A percentile compares a stretch with the other conserved stretches of the same genome.
Evolutionary conservation across 2,797 vertebrate species (phyloP).

Genomic region (Enteromius unitaeniatus): DNA sequence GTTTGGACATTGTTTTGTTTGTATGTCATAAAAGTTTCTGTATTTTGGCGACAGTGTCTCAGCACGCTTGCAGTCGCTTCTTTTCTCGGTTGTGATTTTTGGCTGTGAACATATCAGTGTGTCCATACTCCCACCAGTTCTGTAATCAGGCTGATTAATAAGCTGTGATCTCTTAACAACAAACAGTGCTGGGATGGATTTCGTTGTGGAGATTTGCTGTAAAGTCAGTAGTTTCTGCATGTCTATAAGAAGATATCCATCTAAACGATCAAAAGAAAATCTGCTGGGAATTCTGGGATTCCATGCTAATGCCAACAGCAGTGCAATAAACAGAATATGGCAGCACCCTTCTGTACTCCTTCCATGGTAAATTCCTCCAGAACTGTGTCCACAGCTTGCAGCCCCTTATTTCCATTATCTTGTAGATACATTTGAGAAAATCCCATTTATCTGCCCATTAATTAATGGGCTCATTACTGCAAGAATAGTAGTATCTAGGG

Average conservation of each 20-base stretch:
- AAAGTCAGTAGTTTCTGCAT: conserved; percentile 3
- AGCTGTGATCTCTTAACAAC: conserved; percentile 44
- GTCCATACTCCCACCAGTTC: conserved; percentile 25
- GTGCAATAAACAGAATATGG: background rate
- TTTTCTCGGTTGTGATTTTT: conserved; percentile 23
- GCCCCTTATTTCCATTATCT: conserved; percentile 46
- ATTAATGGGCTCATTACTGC: conserved; percentile 56
- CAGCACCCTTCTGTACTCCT: background rate
- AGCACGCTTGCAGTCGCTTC: conserved; percentile 1
- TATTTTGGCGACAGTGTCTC: background rate
- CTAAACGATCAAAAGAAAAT: background rate
- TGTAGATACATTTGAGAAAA: conserved; percentile 62
- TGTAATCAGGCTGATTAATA: conserved; percentile 46
- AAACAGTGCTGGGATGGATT: conserved; percentile 35
- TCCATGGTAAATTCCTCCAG: background rate
- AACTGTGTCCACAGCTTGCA: conserved; percentile 8
- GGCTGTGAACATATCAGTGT: conserved; percentile 28
- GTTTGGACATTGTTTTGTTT: background rate
- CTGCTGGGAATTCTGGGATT: background rate
- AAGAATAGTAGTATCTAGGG: conserved; percentile 45
- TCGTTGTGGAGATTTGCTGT: conserved; percentile 12
- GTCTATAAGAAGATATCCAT: conserved; percentile 1
- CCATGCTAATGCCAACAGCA: background rate
- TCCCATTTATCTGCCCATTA: conserved; percentile 70
- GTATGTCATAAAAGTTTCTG: background rate